Evolutionary conservation across 2,797 vertebrate genomes (phyloP).

Genomic region (Austrolebias charrua): DNA sequence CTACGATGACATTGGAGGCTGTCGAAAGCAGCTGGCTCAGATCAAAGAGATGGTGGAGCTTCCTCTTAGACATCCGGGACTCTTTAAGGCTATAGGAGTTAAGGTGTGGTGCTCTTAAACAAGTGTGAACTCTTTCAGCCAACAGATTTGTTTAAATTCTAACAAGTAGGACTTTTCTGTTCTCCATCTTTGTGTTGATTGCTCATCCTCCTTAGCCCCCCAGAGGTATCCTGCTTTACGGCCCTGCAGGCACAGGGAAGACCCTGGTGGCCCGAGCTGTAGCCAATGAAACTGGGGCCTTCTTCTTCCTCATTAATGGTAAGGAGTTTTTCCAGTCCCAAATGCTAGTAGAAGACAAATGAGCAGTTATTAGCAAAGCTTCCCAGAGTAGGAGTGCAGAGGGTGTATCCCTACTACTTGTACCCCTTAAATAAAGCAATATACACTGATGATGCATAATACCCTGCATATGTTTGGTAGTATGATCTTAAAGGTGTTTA

Average conservation of each 20-base stretch:
- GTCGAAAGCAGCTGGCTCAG: constrained; percentile 92
- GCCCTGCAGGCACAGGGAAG: constrained; percentile 81
- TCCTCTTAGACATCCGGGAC: constrained; percentile 92
- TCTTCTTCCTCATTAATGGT: constrained; percentile 82
- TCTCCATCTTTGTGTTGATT: neutral
- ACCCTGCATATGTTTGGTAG: too few relatives aligned
- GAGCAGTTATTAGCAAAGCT: too few relatives aligned
- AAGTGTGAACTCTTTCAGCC: neutral
- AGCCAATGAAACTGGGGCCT: constrained; percentile 81
- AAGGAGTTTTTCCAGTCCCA: neutral
- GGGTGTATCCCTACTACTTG: too few relatives aligned
- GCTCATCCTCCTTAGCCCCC: constrained; percentile 66
- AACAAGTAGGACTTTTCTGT: neutral
- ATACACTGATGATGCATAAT: too few relatives aligned
- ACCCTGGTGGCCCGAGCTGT: constrained; percentile 81
- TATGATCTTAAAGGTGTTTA: too few relatives aligned
- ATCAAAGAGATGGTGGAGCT: constrained; percentile 98
- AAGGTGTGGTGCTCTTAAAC: constrained; percentile 78
- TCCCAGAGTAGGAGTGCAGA: too few relatives aligned
- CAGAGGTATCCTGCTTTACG: constrained; percentile 80
- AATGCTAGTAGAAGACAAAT: neutral
- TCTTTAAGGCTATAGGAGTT: constrained; percentile 95
- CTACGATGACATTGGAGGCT: constrained; percentile 95
- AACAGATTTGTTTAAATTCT: neutral
- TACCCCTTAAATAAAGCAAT: too few relatives aligned